Evolutionary conservation across 2,888 invertebrate genomes (phyloP), one percentile per base, ranked within the genome.

Genomic region (Eurois occulta): DNA sequence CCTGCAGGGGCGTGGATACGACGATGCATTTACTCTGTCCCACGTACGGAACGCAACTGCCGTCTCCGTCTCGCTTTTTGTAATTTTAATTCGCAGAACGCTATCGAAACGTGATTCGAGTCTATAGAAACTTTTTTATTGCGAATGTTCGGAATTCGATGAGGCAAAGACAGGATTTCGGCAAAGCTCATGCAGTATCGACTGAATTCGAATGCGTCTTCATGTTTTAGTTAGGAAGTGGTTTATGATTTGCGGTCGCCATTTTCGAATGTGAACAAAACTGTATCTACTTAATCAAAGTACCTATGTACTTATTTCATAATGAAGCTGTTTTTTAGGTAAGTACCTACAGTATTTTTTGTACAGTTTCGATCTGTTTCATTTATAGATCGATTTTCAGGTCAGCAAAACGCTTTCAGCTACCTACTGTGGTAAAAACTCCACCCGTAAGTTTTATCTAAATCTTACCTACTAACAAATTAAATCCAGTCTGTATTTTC

Each of bases 11-110:
- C 97, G 97, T 95, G 96, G 95, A 96, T 95, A 96, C 95, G 94
- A 93, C 97, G 97, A 97, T 97, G 97, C 96, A 96, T 95, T 95
- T 95, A 95, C 97, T 93, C 94, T 91, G 97, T 96, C 94, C 90
- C 93, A 92, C 95, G 88, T 91, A 90, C 90, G 87, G 90, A 72
- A 89, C 88, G 88, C 84, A 84, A 90, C 89, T 87, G 88, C 90
- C 91, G 90, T 95, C 95, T 92, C 94, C 78, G 91, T 96, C 95
- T 92, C 84, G 91, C 96, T 96, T 96, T 96, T 96, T 96, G 95
- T 95, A 96, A 96, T 95, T 96, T 96, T 96, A 96, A 96, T 96
- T 96, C 96, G 95, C 94, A 94, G 96, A 96, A 96, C 95, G 93
- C 91, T 95, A 94, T 94, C 94, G 94, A 93, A 94, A 96, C 96